A percentile compares a stretch with the other conserved stretches of the same genome.
phyloP scores from a whole-genome alignment of 2,113 vertebrate species.

The Thomomys bottae region DNA sequence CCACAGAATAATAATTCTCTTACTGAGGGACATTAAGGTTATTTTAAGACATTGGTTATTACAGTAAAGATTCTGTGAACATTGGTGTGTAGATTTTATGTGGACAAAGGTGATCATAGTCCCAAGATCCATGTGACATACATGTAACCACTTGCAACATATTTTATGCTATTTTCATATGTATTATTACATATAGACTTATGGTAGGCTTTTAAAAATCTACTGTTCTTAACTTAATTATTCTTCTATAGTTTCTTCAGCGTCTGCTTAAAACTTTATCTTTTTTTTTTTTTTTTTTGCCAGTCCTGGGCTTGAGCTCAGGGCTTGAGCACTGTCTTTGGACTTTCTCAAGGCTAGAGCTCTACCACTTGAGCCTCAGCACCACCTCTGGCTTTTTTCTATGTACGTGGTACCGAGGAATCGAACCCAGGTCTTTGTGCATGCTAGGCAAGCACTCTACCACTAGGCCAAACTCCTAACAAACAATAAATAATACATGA shows the following conservation, averaged over 20 bases:
- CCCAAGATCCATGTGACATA: neutral
- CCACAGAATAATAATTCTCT: neutral
- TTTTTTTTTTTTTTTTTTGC: no score
- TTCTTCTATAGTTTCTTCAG: constrained; percentile 25
- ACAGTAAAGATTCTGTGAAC: neutral
- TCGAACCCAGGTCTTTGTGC: no score
- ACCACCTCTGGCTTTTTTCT: no score
- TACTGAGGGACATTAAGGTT: neutral
- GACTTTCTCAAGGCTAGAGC: no score
- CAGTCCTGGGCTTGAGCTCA: no score
- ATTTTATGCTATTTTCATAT: constrained; percentile 4
- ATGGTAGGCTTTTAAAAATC: neutral
- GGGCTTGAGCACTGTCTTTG: no score
- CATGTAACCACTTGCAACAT: neutral
- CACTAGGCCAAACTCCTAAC: no score
- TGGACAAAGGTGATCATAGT: neutral
- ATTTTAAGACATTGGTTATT: constrained; percentile 28
- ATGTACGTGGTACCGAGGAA: no score
- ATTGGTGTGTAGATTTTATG: neutral
- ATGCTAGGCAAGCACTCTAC: no score
- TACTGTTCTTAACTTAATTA: neutral
- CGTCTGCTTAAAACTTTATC: neutral
- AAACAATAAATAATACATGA: neutral
- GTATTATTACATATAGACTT: neutral
- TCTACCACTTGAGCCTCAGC: no score